Evolutionary conservation across 2,888 invertebrate genomes (phyloP), one percentile per base, ranked within the genome.

Genomic region (Agrotis exclamationis): DNA sequence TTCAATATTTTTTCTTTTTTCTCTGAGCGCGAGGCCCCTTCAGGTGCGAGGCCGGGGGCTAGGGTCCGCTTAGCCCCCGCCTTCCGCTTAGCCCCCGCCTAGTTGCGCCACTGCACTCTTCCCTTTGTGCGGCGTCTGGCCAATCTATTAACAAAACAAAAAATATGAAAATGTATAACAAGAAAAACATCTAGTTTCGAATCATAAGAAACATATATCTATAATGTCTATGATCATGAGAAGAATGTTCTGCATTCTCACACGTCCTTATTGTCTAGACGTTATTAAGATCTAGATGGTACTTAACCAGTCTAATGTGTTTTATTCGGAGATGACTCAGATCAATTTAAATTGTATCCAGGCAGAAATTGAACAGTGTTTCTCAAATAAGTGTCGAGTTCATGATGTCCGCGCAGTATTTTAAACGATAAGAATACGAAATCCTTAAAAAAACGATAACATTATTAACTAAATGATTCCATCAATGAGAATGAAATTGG

Each of bases 221-320:
- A 16, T 0, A 47, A 24, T 11, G 16, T 53, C 16, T 54, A 16
- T 51, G 18, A 16, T 24, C 47, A 28, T 14, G 16, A 22, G 14
- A 18, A 33, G 47, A 65, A 11, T 24, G 7, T 24, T 24, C 20
- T 39, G 53, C 56, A 79, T 80, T 78, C 80, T 33, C n/a, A 11
- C 65, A 39, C 76, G 66, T 44, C 56, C 18, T 60, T 54, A 47
- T 39, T 44, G 81, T 79, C 76, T 79, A 80, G 80, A 82, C 80
- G n/a, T 28, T 63, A 75, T 63, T 60, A 65, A 54, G 50, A 66
- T 66, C 48, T 63, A 64, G 78, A 59, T 67, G 22, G 51, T 59
- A 58, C n/a, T 69, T 28, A 57, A 59, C 24, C 54, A 48, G 48
- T 54, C 13, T 60, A 51, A 63, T 60, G 28, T 48, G 11, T 70